phyloP scores from a whole-genome alignment of 2,113 vertebrate species.

The Geothlypis trichas region DNA sequence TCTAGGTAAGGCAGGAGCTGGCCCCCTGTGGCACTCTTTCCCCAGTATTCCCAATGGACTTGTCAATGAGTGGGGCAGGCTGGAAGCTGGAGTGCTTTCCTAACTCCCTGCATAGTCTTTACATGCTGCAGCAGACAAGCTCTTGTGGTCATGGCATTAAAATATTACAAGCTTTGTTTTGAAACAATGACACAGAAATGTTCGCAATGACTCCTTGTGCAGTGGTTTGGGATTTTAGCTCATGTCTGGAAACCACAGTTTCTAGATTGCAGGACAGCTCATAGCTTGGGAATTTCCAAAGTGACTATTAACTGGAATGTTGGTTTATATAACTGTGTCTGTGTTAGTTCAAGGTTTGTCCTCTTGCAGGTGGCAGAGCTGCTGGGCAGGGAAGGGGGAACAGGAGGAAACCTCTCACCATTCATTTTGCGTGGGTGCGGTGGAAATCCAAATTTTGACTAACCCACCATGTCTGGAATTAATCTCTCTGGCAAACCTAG shows the following conservation, averaged over 20 bases:
- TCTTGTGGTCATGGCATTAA: conserved; percentile 63
- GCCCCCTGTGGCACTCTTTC: neutral
- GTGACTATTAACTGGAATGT: conserved; percentile 48
- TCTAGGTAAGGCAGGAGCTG: neutral
- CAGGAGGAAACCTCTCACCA: conserved; percentile 5
- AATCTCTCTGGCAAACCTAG: conserved; percentile 29
- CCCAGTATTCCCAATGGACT: neutral
- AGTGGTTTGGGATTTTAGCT: conserved; percentile 69
- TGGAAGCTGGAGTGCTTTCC: conserved; percentile 12
- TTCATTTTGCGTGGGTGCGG: conserved; percentile 1
- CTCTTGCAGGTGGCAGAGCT: conserved; percentile 62
- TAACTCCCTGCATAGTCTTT: conserved; percentile 3
- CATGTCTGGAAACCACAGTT: conserved; percentile 71
- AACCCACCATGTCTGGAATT: neutral
- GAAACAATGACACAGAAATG: conserved; percentile 66
- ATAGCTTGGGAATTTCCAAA: conserved; percentile 73
- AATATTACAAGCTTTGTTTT: conserved; percentile 73
- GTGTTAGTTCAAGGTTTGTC: conserved; percentile 14
- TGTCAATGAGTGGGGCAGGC: neutral
- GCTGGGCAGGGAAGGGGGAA: neutral
- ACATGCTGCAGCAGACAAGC: conserved; percentile 48
- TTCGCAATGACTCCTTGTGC: conserved; percentile 61
- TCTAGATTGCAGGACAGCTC: conserved; percentile 70
- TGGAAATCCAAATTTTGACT: conserved; percentile 32
- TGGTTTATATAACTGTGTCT: conserved; percentile 46